These are phyloP conservation scores for Notospermus geniculatus DNA, from an alignment of 1,140 invertebrate species.

Conservation along the genomic window DNA sequence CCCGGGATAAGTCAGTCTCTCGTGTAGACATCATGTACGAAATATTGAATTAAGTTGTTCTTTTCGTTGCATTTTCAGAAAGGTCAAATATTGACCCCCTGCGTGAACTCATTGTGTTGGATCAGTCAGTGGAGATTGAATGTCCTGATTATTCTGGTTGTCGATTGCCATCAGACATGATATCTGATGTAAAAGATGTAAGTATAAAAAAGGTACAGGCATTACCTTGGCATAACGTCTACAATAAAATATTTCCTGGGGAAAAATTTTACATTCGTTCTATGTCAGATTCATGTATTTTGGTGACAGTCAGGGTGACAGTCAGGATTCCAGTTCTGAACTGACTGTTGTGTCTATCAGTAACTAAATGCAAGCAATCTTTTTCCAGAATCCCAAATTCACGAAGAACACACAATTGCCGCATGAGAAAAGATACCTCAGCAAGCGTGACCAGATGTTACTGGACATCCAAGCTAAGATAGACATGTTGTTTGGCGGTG, in stretches of 20 bases:
- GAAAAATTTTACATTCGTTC: neutral
- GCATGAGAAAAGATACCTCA: slow-evolving; percentile 2
- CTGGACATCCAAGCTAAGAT: neutral
- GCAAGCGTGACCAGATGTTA: neutral
- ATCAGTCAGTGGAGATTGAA: neutral
- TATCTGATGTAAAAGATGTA: neutral
- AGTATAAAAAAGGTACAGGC: too few species aligned
- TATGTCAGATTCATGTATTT: neutral
- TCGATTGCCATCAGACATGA: slow-evolving; percentile 4
- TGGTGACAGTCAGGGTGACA: too few species aligned
- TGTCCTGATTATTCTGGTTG: slow-evolving; percentile 1
- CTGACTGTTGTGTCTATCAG: too few species aligned
- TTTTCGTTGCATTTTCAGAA: neutral
- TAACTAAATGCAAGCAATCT: neutral
- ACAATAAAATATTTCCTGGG: neutral
- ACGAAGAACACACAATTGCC: neutral
- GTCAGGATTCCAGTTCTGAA: too few species aligned
- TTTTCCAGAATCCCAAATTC: neutral
- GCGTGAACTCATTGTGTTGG: neutral
- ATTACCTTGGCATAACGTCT: neutral
- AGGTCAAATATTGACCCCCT: neutral
- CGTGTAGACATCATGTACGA: too few species aligned
- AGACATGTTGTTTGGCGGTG: slow-evolving; percentile 2
- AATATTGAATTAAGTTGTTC: too few species aligned
- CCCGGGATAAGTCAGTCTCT: too few species aligned